Evolutionary conservation across 2,888 invertebrate species (phyloP).

Genomic region (Ophraella communa): DNA sequence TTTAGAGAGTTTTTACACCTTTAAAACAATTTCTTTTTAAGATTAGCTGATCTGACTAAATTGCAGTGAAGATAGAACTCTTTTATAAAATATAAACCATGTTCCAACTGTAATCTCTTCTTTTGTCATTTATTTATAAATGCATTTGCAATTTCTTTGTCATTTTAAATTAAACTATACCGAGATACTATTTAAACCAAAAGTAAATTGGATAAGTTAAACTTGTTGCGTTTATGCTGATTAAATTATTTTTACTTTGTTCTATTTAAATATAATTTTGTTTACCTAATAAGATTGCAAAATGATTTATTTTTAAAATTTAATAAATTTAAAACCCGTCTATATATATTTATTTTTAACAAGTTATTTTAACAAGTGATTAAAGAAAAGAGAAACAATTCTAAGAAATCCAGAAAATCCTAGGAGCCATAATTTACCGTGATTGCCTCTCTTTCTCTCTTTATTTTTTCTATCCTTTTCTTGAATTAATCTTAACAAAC

Average conservation of each 20-base stretch:
- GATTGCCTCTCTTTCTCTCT: neutral
- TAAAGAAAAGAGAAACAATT: neutral
- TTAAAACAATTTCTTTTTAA: too few relatives aligned
- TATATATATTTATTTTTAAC: too few relatives aligned
- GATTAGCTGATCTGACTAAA: too few relatives aligned
- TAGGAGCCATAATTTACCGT: constrained; percentile 13
- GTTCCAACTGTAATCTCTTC: too few relatives aligned
- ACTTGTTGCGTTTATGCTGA: neutral
- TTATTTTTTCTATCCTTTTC: constrained; percentile 3
- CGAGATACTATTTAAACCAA: too few relatives aligned
- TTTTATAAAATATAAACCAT: too few relatives aligned
- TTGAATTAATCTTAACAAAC: constrained; percentile 21
- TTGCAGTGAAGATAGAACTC: too few relatives aligned
- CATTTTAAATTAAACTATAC: too few relatives aligned
- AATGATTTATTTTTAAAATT: neutral
- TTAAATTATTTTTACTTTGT: neutral
- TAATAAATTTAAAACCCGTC: too few relatives aligned
- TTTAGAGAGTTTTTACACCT: too few relatives aligned
- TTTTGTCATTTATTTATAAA: too few relatives aligned
- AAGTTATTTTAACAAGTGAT: neutral
- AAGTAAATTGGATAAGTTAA: neutral
- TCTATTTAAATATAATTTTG: too few relatives aligned
- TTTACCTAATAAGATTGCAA: neutral
- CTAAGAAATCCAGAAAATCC: constrained; percentile 4
- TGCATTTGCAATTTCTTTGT: neutral